These are phyloP conservation scores for Synergus umbraculus DNA, from an alignment of 2,888 invertebrate genomes.

Conservation along the genomic window DNA sequence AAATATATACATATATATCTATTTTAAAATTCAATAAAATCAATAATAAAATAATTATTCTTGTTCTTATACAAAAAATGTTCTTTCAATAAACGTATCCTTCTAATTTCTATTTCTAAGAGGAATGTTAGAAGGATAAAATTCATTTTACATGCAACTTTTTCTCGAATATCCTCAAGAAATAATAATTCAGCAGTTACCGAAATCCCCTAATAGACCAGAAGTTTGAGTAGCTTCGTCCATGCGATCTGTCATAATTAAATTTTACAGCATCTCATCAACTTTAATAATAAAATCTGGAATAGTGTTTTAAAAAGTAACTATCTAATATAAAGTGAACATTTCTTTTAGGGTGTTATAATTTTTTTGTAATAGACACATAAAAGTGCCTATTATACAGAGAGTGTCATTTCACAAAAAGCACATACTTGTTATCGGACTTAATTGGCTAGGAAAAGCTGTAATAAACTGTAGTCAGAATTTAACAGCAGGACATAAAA, in stretches of 20 bases:
- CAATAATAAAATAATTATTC: conserved; percentile 59
- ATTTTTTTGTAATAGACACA: not conserved
- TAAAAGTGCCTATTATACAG: not conserved
- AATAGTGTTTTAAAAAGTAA: conserved; percentile 3
- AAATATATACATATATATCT: conserved; percentile 56
- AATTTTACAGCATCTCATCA: not conserved
- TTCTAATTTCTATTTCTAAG: not conserved
- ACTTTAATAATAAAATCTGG: not conserved
- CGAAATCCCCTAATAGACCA: not conserved
- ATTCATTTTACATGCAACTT: too few relatives aligned
- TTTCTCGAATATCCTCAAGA: too few relatives aligned
- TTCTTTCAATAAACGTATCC: not conserved
- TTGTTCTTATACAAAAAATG: conserved; percentile 11
- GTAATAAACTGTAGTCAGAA: not conserved
- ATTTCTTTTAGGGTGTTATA: not conserved
- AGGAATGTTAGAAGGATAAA: too few relatives aligned
- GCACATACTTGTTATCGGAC: not conserved
- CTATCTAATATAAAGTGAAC: not conserved
- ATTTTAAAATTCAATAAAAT: conserved; percentile 73
- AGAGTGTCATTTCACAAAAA: not conserved
- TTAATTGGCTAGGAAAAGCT: conserved; percentile 22
- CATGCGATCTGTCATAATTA: not conserved
- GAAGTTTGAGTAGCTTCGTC: not conserved
- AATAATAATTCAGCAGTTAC: conserved; percentile 3
- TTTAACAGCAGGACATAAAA: not conserved